These are phyloP conservation scores for Balaeniceps rex DNA, from an alignment of 2,113 vertebrate genomes.

Conservation along the genomic window DNA sequence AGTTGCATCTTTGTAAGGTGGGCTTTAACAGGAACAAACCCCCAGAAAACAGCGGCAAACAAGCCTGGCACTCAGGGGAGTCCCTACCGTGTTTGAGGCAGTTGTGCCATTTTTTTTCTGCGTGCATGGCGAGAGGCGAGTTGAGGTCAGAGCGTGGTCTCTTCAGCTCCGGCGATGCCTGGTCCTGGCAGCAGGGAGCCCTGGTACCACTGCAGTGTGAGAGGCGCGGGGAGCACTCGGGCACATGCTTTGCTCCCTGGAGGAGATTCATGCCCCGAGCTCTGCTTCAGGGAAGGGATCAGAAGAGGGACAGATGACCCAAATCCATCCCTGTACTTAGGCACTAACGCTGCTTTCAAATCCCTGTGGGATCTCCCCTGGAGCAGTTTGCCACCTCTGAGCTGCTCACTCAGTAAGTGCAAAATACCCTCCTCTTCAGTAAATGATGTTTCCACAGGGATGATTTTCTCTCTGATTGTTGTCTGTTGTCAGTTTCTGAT, in stretches of 20 bases:
- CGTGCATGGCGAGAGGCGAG: not conserved
- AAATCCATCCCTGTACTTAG: not conserved
- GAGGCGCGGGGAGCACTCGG: accelerated
- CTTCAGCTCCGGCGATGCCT: accelerated
- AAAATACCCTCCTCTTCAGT: not conserved
- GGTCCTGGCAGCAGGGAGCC: not conserved
- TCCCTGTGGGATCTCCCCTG: not conserved
- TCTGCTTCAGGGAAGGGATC: not conserved
- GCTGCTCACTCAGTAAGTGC: not conserved
- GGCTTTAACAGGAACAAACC: not conserved
- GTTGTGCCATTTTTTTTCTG: not conserved
- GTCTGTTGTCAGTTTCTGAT: not conserved
- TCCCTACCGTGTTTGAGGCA: not conserved
- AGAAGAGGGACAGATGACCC: not conserved
- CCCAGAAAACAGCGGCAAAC: not conserved
- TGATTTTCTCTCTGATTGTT: not conserved
- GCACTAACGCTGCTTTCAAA: not conserved
- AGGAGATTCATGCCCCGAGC: not conserved
- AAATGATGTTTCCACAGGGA: not conserved
- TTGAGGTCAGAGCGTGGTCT: not conserved
- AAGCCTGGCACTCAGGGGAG: not conserved
- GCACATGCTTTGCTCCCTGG: not conserved
- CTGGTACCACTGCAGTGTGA: not conserved
- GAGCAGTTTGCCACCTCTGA: not conserved
- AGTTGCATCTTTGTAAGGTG: not conserved